Evolutionary conservation across 2,888 invertebrate species (phyloP), one percentile per base, ranked within the genome.

Genomic region (Phymatocera aterrima): DNA sequence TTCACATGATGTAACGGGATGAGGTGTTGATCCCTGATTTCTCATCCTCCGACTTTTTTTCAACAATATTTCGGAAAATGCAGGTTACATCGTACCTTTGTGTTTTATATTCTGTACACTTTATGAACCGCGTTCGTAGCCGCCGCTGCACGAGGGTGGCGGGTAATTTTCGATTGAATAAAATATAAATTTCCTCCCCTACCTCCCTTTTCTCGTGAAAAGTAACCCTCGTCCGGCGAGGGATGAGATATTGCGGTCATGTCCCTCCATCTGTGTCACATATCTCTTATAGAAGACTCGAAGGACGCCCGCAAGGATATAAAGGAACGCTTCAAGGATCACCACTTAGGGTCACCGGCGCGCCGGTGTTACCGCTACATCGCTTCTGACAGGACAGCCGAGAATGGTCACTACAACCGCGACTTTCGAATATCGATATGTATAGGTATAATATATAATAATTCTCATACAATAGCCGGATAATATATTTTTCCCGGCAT

Each of bases 221-320:
- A 75, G 74, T 78, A 78, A 78, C 79, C 78, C 64, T 48, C 79
- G 57, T 54, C 46, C 40, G 81, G 77, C 79, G 79, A 80, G 83
- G 84, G 83, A 86, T 86, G 79, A 84, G 86, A 85, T 85, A 86
- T 85, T 85, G 84, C 85, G 86, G 85, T 82, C 82, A 80, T 84
- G 84, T 85, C 81, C 84, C 83, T 83, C 82, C 85, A 84, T 84
- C 85, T 85, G 84, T 81, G 84, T 83, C 86, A 82, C 85, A 82
- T 83, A 83, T 81, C 84, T 81, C 80, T 78, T 48, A n/a, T n/a
- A 80, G 75, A 78, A 51, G 51, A 48, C 48, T 51, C 48, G n/a
- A n/a, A 77, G 74, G 78, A 80, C 74, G 80, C 79, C n/a, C n/a
- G 72, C 77, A 77, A 79, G 80, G 84, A 86, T 83, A 83, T 83